phyloP scores from a whole-genome alignment of 1,140 invertebrate species.

The Plectus sambesii region DNA sequence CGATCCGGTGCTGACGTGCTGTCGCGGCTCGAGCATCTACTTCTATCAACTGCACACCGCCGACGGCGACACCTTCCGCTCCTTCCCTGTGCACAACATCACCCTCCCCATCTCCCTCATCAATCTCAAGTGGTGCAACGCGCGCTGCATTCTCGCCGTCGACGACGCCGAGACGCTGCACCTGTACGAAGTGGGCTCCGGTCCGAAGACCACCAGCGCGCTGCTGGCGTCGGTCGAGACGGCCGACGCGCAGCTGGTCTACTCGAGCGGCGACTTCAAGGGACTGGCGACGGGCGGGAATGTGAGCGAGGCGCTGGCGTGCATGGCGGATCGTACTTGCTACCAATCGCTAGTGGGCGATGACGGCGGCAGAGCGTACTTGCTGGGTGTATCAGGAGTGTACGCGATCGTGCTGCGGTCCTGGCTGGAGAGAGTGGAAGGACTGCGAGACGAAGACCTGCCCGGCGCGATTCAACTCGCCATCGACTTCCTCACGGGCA shows the following conservation, averaged over 20 bases:
- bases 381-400: conserved; percentile 69
- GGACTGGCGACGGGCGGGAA: conserved; percentile 63
- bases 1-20: conserved; percentile 73
- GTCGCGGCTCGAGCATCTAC: conserved; percentile 62
- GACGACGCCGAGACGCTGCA: conserved; percentile 7
- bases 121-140: not conserved
- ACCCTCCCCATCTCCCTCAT: no score
- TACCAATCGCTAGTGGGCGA: conserved; percentile 75
- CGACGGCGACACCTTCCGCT: no score
- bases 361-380: conserved; percentile 62
- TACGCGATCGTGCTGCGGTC: conserved; percentile 67
- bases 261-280: conserved; percentile 30
- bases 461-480: conserved; percentile 30
- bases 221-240: conserved; percentile 53
- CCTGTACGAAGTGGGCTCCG: conserved; percentile 15
- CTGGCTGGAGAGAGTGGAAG: conserved; percentile 59
- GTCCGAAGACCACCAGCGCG: conserved; percentile 5
- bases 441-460: conserved; percentile 23
- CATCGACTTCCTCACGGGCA: conserved; percentile 29
- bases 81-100: no score
- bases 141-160: not conserved
- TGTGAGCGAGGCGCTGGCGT: conserved; percentile 61
- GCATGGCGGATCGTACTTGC: conserved; percentile 66
- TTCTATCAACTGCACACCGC: no score
- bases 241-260: conserved; percentile 64